Evolutionary conservation across 2,888 invertebrate species (phyloP).

Genomic region (Apodemia mormo): DNA sequence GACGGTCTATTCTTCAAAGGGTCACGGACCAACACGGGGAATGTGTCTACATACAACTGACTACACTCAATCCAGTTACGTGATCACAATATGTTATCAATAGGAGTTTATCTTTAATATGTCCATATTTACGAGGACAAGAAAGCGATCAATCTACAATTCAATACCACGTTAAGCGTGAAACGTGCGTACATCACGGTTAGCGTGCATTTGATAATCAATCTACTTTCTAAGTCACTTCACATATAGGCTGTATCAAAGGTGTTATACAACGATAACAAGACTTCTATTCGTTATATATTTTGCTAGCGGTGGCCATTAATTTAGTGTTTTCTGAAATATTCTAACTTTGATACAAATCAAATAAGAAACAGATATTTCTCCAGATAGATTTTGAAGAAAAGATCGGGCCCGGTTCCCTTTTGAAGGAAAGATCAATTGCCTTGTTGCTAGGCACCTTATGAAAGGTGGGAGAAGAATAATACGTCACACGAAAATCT

Average conservation of each 20-base stretch:
- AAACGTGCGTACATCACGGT: slow-evolving; percentile 47
- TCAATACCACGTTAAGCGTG: slow-evolving; percentile 55
- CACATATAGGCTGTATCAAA: slow-evolving; percentile 16
- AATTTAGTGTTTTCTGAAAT: too few relatives aligned
- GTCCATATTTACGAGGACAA: slow-evolving; percentile 37
- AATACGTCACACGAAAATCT: too few relatives aligned
- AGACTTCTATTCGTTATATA: neutral
- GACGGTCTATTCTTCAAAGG: too few relatives aligned
- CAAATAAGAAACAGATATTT: too few relatives aligned
- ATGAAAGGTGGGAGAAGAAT: too few relatives aligned
- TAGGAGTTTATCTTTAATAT: slow-evolving; percentile 21
- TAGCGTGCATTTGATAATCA: slow-evolving; percentile 53
- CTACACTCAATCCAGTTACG: neutral
- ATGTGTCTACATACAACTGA: neutral
- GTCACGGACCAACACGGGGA: too few relatives aligned
- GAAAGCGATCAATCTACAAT: slow-evolving; percentile 65
- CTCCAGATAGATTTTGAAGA: too few relatives aligned
- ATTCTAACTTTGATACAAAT: too few relatives aligned
- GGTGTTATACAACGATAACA: slow-evolving; percentile 19
- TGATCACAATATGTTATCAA: neutral
- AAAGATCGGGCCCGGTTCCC: too few relatives aligned
- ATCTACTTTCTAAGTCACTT: slow-evolving; percentile 54
- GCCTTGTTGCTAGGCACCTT: too few relatives aligned
- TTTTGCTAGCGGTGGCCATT: neutral
- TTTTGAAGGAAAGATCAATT: too few relatives aligned